A percentile compares a stretch with the other conserved stretches of the same genome.
phyloP scores from a whole-genome alignment of 2,113 vertebrate genomes.

The Labrus mixtus region DNA sequence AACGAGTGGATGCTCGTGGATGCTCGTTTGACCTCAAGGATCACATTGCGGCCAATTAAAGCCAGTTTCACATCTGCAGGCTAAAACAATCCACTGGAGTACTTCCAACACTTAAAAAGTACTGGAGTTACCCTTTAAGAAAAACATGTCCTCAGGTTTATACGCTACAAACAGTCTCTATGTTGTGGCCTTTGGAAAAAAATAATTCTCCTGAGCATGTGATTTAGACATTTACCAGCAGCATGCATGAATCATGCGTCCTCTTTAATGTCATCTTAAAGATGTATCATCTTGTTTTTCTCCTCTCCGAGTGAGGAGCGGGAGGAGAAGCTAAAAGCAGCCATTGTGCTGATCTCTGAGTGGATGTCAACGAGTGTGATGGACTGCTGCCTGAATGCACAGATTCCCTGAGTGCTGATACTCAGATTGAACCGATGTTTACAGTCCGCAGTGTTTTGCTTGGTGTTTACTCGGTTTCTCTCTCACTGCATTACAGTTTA shows the following conservation, averaged over 20 bases:
- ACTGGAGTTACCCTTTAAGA: too few species aligned
- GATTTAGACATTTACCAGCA: constrained; percentile 50
- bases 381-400: constrained; percentile 6
- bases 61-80: too few species aligned
- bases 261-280: constrained; percentile 42
- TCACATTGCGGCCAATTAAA: too few species aligned
- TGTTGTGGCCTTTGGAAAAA: constrained; percentile 16
- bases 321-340: constrained; percentile 19
- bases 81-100: too few species aligned
- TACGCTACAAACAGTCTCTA: too few species aligned
- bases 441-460: neutral
- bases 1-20: too few species aligned
- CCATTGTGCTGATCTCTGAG: neutral
- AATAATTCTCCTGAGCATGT: constrained; percentile 38
- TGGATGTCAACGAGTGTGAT: constrained; percentile 21
- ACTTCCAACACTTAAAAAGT: too few species aligned
- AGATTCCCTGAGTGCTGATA: constrained; percentile 1
- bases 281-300: constrained; percentile 1
- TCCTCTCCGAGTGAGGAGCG: neutral
- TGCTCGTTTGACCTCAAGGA: too few species aligned
- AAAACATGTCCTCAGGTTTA: neutral
- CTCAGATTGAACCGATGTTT: neutral
- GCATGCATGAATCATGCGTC: constrained; percentile 20
- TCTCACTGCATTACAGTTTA: neutral
- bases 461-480: neutral